Percentiles rank a stretch among this genome's conserved stretches.
Evolutionary conservation across 2,888 invertebrate species (phyloP).

Genomic region (Drosophila acutilabella): DNA sequence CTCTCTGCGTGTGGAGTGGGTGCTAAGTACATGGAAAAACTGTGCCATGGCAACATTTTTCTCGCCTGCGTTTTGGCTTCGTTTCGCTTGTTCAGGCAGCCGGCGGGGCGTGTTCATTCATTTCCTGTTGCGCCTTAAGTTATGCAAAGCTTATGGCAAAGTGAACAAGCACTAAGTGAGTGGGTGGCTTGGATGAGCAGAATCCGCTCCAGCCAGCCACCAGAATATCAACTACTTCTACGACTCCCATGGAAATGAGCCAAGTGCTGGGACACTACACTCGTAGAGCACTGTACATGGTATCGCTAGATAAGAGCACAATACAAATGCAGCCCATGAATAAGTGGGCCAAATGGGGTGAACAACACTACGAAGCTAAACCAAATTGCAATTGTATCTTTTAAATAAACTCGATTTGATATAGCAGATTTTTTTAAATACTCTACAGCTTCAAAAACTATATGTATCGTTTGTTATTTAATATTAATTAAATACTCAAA

Average conservation of each 20-base stretch:
- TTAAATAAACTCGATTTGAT: neutral
- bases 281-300: conserved; percentile 10
- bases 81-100: conserved; percentile 50
- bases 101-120: conserved; percentile 65
- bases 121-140: conserved; percentile 74
- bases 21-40: conserved; percentile 66
- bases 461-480: no score
- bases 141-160: conserved; percentile 73
- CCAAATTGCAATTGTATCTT: neutral
- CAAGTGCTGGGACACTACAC: conserved; percentile 15
- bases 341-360: conserved; percentile 11
- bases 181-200: conserved; percentile 22
- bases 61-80: conserved; percentile 41
- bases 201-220: neutral
- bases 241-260: conserved; percentile 38
- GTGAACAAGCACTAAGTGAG: conserved; percentile 55
- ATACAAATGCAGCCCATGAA: conserved; percentile 11
- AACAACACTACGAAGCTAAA: conserved; percentile 15
- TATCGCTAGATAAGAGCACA: conserved; percentile 27
- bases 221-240: conserved; percentile 2
- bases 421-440: neutral
- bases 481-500: no score
- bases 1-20: conserved; percentile 21
- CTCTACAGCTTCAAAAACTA: neutral
- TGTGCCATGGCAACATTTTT: conserved; percentile 68